Conservation (phyloP, 2,113 vertebrate species). For the Ciconia stormi region DNA sequence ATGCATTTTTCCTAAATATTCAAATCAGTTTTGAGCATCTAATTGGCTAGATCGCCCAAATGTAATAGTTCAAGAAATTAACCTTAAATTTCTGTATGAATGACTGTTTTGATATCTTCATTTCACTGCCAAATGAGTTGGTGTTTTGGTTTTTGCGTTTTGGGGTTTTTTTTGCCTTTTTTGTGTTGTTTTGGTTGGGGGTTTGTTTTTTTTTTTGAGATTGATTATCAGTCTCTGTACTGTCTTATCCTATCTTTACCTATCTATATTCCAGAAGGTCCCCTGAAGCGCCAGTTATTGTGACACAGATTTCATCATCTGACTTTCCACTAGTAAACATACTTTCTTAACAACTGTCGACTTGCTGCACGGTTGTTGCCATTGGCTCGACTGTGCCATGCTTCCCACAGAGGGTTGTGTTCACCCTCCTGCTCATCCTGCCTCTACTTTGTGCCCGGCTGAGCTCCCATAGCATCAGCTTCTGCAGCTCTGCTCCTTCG, state of each 20-base stretch:
- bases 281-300: not conserved
- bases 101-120: not conserved
- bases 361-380: not conserved
- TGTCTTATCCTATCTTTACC: not conserved
- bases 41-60: not conserved
- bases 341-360: not conserved
- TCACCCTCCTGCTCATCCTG: not conserved
- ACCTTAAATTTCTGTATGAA: not conserved
- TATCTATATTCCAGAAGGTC: not conserved
- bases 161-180: not conserved
- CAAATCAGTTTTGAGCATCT: not conserved
- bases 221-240: not conserved
- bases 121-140: not conserved
- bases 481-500: not conserved
- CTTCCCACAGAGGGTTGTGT: not conserved
- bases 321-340: not conserved
- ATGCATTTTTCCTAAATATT: not conserved
- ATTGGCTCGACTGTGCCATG: accelerated
- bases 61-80: not conserved
- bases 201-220: not conserved
- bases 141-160: not conserved
- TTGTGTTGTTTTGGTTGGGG: too few species aligned
- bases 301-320: not conserved
- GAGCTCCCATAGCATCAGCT: not conserved
- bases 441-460: too few species aligned